Conservation (phyloP, 2,888 invertebrate species). For the Chrysolina haemoptera region DNA sequence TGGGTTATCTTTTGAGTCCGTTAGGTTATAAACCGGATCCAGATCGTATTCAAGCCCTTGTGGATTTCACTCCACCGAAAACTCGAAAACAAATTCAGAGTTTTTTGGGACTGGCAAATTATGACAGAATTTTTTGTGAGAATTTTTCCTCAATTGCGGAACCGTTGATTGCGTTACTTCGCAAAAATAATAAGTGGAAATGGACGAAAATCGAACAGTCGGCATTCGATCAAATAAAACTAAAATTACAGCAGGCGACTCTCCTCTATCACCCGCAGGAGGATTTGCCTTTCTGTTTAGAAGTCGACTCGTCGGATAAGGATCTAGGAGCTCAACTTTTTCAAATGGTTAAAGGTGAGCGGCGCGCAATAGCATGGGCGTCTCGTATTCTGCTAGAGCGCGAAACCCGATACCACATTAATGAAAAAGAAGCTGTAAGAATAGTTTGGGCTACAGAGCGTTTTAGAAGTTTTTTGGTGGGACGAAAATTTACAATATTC, state of each 20-base stretch:
- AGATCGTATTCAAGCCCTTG: neutral
- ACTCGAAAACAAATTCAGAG: neutral
- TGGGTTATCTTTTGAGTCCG: conserved; percentile 1
- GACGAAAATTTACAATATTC: conserved; percentile 36
- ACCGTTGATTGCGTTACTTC: neutral
- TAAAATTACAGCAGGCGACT: neutral
- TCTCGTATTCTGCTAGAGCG: too few relatives aligned
- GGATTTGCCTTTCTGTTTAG: neutral
- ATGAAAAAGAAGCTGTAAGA: conserved; percentile 38
- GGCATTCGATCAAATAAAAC: neutral
- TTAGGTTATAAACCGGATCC: neutral
- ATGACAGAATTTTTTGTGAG: neutral
- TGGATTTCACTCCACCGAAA: neutral
- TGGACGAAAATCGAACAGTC: neutral
- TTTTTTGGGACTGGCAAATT: conserved; percentile 2
- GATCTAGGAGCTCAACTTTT: conserved; percentile 2
- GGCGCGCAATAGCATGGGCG: neutral
- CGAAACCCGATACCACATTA: too few relatives aligned
- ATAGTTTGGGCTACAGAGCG: conserved; percentile 43
- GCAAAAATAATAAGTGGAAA: neutral
- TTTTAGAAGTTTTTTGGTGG: conserved; percentile 41
- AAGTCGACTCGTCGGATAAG: neutral
- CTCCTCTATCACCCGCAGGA: neutral
- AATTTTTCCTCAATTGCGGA: neutral
- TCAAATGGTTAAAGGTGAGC: neutral